A percentile compares a stretch with the other conserved stretches of the same genome.
These are phyloP conservation scores for Hermetia illucens DNA, from an alignment of 1,140 invertebrate genomes.

Conservation along the genomic window DNA sequence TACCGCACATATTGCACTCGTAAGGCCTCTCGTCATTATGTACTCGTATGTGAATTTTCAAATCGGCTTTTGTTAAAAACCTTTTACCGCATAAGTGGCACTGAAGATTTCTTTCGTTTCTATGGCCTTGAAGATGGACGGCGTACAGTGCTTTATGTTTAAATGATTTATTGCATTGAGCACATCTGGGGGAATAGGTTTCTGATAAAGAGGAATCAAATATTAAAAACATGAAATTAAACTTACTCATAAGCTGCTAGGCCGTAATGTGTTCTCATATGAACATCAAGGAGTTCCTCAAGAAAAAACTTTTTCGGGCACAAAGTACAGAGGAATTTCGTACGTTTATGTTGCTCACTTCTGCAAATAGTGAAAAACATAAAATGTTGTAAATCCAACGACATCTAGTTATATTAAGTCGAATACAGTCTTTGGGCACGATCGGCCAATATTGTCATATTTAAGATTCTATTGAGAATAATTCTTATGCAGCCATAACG, in stretches of 20 bases:
- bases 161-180: slow-evolving; percentile 7
- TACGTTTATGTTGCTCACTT: slow-evolving; percentile 3
- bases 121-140: slow-evolving; percentile 8
- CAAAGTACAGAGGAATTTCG: slow-evolving; percentile 4
- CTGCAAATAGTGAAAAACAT: slow-evolving; percentile 2
- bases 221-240: neutral
- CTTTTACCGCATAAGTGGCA: slow-evolving; percentile 14
- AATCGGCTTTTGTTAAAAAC: slow-evolving; percentile 12
- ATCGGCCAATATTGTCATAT: too few species aligned
- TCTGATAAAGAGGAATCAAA: neutral
- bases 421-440: too few species aligned
- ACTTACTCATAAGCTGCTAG: slow-evolving; percentile 3
- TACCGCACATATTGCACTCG: slow-evolving; percentile 13
- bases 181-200: slow-evolving; percentile 2
- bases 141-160: slow-evolving; percentile 10
- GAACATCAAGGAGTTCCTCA: neutral
- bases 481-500: too few species aligned
- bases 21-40: slow-evolving; percentile 12
- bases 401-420: too few species aligned
- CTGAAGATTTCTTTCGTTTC: slow-evolving; percentile 9
- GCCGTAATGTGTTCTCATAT: slow-evolving; percentile 6
- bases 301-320: slow-evolving; percentile 4
- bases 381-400: too few species aligned
- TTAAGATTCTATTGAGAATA: too few species aligned
- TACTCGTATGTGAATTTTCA: slow-evolving; percentile 15